Base-by-base conservation (phyloP, 2,113 vertebrate genomes). In the Tichodroma muraria region DNA sequence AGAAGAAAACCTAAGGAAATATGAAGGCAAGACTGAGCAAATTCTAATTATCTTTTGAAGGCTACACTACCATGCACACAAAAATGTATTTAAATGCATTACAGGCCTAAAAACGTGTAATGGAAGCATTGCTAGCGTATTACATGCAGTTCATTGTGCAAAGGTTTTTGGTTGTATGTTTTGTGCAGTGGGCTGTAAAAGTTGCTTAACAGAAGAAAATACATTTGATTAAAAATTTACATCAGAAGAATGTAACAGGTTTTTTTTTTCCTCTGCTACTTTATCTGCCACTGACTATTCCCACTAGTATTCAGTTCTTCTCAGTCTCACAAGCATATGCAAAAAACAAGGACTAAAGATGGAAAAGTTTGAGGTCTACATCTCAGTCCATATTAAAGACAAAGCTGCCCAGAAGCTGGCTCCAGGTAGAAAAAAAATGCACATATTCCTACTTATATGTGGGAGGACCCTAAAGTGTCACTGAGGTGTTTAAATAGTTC, bases 181-280 rank as follows among this genome's bases (percentile, higher is more conserved):
- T 86, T 83, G 80, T 79, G 93, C 93, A 71, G 38, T 24, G 73
- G n/a, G 22, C 81, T 81, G 91, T 73, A 86, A 94, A 96, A 95
- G 83, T 77, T 93, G 81, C 91, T 89, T 83, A 83, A 96, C 45
- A 84, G 89, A 70, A 96, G 83, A 86, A 97, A 97, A 96, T 40
- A 69, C 49, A 88, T 68, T 90, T 66, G 30, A 96, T 96, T 96
- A 96, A 97, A 97, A 96, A 97, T 97, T 97, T 94, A 97, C 78
- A 91, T 80, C 47, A 66, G 66, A 93, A 85, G n/a, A 89, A 70
- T 24, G 54, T 47, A 88, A 72, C 18, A 49, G 37, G 47, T n/a
- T 66, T 45, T 72, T 60, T 40, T 40, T 63, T 35, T 60, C 28
- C 30, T 53, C 72, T 94, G 72, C 60, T 78, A 19, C 88, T 94